A percentile compares a stretch with the other conserved stretches of the same genome.
These are phyloP conservation scores for Mya arenaria DNA, from an alignment of 1,140 invertebrate genomes.

Conservation along the genomic window DNA sequence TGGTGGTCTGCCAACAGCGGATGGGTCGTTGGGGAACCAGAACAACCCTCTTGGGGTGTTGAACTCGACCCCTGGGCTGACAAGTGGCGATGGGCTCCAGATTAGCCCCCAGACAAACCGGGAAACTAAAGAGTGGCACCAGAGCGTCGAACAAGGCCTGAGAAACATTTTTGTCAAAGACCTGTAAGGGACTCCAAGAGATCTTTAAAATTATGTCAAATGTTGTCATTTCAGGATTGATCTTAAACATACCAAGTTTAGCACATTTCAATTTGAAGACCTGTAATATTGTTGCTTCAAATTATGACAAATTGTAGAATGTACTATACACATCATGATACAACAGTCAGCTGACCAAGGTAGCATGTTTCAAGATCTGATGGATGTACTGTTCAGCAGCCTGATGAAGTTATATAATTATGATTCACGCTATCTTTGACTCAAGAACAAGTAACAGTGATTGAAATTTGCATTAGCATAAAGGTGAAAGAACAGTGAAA, in stretches of 20 bases:
- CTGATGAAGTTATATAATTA: too few relatives aligned
- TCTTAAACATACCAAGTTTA: too few relatives aligned
- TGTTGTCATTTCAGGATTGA: too few relatives aligned
- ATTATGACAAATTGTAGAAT: too few relatives aligned
- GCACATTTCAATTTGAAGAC: neutral
- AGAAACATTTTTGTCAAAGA: conserved; percentile 99
- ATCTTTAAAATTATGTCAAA: too few relatives aligned
- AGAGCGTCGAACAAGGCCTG: conserved; percentile 96
- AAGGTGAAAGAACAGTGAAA: too few relatives aligned
- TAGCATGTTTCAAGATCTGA: neutral
- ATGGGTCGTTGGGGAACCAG: conserved; percentile 10
- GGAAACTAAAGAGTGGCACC: conserved; percentile 96
- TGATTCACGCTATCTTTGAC: too few relatives aligned
- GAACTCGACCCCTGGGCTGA: conserved; percentile 16
- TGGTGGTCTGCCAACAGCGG: conserved; percentile 20
- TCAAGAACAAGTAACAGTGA: too few relatives aligned
- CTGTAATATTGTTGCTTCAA: too few relatives aligned
- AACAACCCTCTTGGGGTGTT: conserved; percentile 26
- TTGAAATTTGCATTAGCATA: too few relatives aligned
- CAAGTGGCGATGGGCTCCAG: conserved; percentile 40
- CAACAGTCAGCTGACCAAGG: neutral
- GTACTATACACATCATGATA: neutral
- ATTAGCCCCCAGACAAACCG: conserved; percentile 60
- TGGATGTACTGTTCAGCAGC: too few relatives aligned
- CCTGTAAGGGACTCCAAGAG: too few relatives aligned